Conservation (phyloP, 1,140 invertebrate genomes). For the Drosophila kepulauana region DNA sequence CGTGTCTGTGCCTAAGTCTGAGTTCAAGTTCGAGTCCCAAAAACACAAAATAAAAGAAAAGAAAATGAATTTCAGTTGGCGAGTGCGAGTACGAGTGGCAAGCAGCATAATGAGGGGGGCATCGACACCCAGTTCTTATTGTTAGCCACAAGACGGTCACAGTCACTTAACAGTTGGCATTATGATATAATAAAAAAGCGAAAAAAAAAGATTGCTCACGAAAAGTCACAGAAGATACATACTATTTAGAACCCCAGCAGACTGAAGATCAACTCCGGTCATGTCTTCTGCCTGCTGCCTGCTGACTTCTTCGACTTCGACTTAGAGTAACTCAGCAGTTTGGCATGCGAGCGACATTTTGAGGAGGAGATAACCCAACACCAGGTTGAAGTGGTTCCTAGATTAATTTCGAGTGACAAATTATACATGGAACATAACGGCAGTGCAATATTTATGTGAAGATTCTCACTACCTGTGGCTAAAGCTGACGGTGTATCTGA, state of each 20-base stretch:
- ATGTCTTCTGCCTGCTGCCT: not conserved
- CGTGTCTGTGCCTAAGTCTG: conserved; percentile 16
- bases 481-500: conserved; percentile 12
- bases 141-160: conserved; percentile 61
- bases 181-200: conserved; percentile 66
- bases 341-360: conserved; percentile 36
- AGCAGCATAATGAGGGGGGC: conserved; percentile 33
- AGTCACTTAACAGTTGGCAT: conserved; percentile 78
- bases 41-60: conserved; percentile 4
- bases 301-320: not conserved
- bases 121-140: conserved; percentile 46
- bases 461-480: conserved; percentile 60
- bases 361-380: conserved; percentile 39
- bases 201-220: conserved; percentile 42
- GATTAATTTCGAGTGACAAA: conserved; percentile 81
- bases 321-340: conserved; percentile 1
- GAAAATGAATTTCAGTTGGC: too few relatives aligned
- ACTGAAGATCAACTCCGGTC: conserved; percentile 41
- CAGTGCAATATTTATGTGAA: conserved; percentile 77
- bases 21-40: conserved; percentile 17
- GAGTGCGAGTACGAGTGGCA: not conserved
- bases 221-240: conserved; percentile 10
- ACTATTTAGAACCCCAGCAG: not conserved
- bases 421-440: conserved; percentile 77
- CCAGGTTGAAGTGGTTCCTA: conserved; percentile 43